phyloP scores from a whole-genome alignment of 2,113 vertebrate species.

The Malurus cyaneus region DNA sequence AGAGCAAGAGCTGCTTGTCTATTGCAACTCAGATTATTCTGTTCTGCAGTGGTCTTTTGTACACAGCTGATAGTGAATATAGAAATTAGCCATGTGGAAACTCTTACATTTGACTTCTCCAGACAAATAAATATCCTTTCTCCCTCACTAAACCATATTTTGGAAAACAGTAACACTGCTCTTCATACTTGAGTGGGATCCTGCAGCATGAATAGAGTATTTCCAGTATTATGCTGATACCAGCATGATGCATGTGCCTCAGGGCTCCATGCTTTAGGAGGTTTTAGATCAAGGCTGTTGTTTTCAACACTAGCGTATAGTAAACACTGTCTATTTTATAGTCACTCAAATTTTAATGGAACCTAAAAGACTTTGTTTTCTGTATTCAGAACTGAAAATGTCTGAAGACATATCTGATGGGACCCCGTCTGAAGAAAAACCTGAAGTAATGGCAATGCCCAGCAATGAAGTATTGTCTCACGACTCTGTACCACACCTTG shows the following conservation, averaged over 20 bases:
- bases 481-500: background rate
- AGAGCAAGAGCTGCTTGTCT: background rate
- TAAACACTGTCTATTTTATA: background rate
- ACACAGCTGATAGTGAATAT: background rate
- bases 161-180: background rate
- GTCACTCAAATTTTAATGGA: background rate
- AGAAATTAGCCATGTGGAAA: background rate
- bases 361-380: background rate
- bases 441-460: slow-evolving; percentile 5
- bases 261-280: background rate
- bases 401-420: slow-evolving; percentile 45
- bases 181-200: background rate
- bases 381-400: slow-evolving; percentile 70
- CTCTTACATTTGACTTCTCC: background rate
- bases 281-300: background rate
- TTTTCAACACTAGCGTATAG: background rate
- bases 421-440: slow-evolving; percentile 27
- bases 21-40: background rate
- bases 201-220: background rate
- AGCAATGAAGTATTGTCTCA: background rate
- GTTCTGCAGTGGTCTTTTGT: background rate
- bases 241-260: background rate
- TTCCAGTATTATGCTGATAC: background rate
- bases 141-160: background rate
- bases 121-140: background rate